These are phyloP conservation scores for Pagetopsis macropterus DNA, from an alignment of 2,797 vertebrate species.

Conservation along the genomic window DNA sequence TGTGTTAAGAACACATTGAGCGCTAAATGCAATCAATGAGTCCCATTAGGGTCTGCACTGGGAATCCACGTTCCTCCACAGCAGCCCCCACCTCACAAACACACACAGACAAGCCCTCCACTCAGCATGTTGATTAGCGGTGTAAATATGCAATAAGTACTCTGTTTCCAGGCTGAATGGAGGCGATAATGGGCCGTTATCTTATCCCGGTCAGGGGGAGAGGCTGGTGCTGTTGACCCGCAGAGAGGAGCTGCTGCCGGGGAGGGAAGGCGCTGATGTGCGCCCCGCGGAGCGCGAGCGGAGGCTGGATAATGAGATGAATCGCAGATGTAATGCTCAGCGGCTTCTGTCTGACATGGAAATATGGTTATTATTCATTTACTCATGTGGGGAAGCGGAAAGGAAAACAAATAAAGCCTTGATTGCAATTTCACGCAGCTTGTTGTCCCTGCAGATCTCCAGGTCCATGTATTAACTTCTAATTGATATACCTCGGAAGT, in stretches of 20 bases:
- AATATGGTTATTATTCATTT: conserved; percentile 38
- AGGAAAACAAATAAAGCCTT: background rate
- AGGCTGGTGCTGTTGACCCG: conserved; percentile 74
- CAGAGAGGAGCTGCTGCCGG: conserved; percentile 55
- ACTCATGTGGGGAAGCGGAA: background rate
- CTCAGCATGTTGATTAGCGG: conserved; percentile 73
- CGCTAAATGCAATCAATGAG: conserved; percentile 67
- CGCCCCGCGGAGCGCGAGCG: conserved; percentile 66
- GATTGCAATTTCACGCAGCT: background rate
- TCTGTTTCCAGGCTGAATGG: conserved; percentile 63
- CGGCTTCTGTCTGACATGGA: conserved; percentile 28
- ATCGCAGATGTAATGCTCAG: conserved; percentile 16
- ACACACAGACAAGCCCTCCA: conserved; percentile 15
- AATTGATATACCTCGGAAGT: background rate
- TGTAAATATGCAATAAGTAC: conserved; percentile 74
- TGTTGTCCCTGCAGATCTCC: background rate
- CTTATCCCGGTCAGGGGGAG: conserved; percentile 74
- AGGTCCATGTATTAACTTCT: background rate
- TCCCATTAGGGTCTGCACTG: conserved; percentile 61
- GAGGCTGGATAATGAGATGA: conserved; percentile 70
- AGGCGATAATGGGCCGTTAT: conserved; percentile 77
- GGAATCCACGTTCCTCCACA: conserved; percentile 73
- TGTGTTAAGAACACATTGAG: conserved; percentile 49
- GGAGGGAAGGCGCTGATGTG: conserved; percentile 85
- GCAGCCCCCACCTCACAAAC: conserved; percentile 13